Evolutionary conservation across 2,113 vertebrate species (phyloP).

Genomic region (Chiloscyllium plagiosum): DNA sequence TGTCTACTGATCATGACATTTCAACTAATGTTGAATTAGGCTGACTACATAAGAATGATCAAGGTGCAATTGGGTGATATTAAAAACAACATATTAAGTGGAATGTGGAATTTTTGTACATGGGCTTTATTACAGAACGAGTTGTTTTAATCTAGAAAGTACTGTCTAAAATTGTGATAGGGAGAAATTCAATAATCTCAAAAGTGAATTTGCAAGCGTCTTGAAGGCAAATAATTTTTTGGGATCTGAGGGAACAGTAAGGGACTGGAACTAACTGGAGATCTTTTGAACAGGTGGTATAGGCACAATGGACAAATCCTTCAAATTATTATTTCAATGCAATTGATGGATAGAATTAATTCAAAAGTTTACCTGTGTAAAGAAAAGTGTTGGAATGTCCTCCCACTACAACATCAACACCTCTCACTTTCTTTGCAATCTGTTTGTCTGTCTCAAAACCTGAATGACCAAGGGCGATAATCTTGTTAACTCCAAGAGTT

Average conservation of each 20-base stretch:
- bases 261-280: not conserved
- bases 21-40: not conserved
- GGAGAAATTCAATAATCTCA: not conserved
- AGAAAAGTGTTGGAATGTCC: conserved; percentile 92
- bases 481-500: conserved; percentile 71
- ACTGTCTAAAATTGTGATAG: not conserved
- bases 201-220: not conserved
- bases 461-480: conserved; percentile 89
- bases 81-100: not conserved
- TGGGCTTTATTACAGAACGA: not conserved
- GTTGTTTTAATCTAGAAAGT: not conserved
- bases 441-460: conserved; percentile 72
- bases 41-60: not conserved
- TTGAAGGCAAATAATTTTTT: not conserved
- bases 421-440: conserved; percentile 75
- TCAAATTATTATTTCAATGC: not conserved
- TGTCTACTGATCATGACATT: not conserved
- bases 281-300: not conserved
- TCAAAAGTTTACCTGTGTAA: conserved; percentile 69
- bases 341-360: not conserved
- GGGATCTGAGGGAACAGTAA: not conserved
- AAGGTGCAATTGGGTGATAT: not conserved
- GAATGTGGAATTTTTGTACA: not conserved
- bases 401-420: conserved; percentile 83
- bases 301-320: not conserved